A percentile compares a stretch with the other conserved stretches of the same genome.
These are phyloP conservation scores for Rafetus swinhoei DNA, from an alignment of 2,113 vertebrate genomes.

Conservation along the genomic window DNA sequence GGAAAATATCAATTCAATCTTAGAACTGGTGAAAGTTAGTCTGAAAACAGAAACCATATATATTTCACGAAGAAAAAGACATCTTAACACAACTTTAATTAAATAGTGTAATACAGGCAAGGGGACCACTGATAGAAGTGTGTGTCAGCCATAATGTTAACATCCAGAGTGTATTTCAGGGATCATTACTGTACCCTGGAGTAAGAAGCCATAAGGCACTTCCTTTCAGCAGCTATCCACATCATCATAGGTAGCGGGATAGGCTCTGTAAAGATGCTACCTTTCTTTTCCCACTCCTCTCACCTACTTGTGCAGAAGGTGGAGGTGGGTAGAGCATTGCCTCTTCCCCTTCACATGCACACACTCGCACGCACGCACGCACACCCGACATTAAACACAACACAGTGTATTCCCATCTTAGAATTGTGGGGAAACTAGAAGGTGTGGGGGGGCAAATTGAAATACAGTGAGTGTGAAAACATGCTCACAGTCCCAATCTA, in stretches of 20 bases:
- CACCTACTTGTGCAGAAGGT: not conserved
- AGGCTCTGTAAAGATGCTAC: not conserved
- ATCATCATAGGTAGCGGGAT: not conserved
- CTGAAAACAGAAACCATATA: not conserved
- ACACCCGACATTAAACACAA: not conserved
- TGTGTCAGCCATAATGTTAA: not conserved
- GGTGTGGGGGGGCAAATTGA: not conserved
- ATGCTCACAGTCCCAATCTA: accelerated
- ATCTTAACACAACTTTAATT: not conserved
- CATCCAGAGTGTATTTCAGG: not conserved
- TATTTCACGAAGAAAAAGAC: not conserved
- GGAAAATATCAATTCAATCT: not conserved
- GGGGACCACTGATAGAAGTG: not conserved
- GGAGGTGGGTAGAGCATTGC: not conserved
- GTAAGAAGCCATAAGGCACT: not conserved
- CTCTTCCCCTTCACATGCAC: not conserved
- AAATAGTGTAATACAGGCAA: not conserved
- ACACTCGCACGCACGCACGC: no score
- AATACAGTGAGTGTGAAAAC: accelerated
- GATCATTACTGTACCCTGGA: not conserved
- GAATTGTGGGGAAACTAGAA: not conserved
- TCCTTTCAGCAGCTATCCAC: not conserved
- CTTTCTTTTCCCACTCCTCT: not conserved
- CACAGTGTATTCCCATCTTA: not conserved
- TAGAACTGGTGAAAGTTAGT: not conserved